phyloP scores from a whole-genome alignment of 1,140 invertebrate genomes.

The Neelides sp. region DNA sequence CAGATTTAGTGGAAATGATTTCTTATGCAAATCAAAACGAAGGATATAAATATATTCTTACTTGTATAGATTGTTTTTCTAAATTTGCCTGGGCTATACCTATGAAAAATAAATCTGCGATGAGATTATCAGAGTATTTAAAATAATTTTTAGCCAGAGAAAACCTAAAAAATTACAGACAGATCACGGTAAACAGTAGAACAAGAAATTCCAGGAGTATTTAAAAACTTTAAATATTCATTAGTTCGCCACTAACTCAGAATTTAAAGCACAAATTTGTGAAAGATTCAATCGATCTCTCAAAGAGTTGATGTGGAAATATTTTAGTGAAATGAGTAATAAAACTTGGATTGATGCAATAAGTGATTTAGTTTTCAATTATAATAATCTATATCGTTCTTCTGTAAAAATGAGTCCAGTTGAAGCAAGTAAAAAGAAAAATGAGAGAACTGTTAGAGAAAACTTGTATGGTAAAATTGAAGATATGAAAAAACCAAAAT shows the following conservation, averaged over 20 bases:
- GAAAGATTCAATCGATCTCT: slow-evolving; percentile 40
- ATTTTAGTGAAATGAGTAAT: slow-evolving; percentile 36
- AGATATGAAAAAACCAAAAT: slow-evolving; percentile 26
- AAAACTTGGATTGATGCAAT: slow-evolving; percentile 37
- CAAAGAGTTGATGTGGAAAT: slow-evolving; percentile 38
- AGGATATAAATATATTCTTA: slow-evolving; percentile 38
- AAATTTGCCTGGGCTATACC: slow-evolving; percentile 39
- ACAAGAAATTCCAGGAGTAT: slow-evolving; percentile 33
- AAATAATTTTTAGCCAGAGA: slow-evolving; percentile 30
- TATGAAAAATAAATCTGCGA: slow-evolving; percentile 38
- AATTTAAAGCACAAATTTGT: slow-evolving; percentile 38
- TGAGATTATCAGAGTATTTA: slow-evolving; percentile 28
- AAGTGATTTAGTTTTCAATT: slow-evolving; percentile 33
- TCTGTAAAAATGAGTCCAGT: slow-evolving; percentile 36
- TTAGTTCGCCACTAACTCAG: slow-evolving; percentile 37
- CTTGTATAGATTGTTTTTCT: slow-evolving; percentile 39
- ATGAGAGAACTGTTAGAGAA: slow-evolving; percentile 24
- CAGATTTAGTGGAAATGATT: slow-evolving; percentile 35
- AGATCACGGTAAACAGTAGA: slow-evolving; percentile 39
- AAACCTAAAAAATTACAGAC: slow-evolving; percentile 37
- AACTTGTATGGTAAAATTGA: slow-evolving; percentile 28
- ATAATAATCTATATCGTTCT: slow-evolving; percentile 38
- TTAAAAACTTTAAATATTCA: slow-evolving; percentile 35
- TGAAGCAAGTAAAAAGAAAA: slow-evolving; percentile 33
- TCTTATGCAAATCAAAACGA: slow-evolving; percentile 34